Evolutionary conservation across 2,113 vertebrate species (phyloP), one percentile per base, ranked within the genome.

Genomic region (Cebus imitator): DNA sequence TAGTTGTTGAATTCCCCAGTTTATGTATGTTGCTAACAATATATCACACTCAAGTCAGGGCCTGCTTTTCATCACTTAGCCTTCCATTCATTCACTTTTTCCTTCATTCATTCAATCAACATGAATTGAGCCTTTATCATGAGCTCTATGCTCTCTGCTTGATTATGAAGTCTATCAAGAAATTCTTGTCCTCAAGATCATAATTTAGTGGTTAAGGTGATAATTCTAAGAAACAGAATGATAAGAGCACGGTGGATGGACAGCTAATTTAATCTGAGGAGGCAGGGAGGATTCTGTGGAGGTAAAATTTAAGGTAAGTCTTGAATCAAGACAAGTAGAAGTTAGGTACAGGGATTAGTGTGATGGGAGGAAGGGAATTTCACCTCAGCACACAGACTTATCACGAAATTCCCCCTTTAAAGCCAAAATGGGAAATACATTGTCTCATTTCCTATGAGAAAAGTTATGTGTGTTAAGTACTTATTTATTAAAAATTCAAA

Each of bases 371-470:
- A 45, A 87, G 43, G 3, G 58, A 43, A 57, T 81, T 70, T 37
- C 73, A 64, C 78, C 14, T 32, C 66, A 84, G 66, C 76, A 58
- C 9, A 23, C 40, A 70, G 35, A 18, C 30, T 72, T 52, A 55
- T 13, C 45, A 57, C 27, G 57, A 82, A 81, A 14, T 35, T 86
- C 20, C 43, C 11, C n/a, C 66, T 90, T 70, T 70, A 70, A 96
- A 72, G 70, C 23, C 9, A 70, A 86, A 80, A 91, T 55, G 27
- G 23, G 48, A 86, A 92, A 70, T 18, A 50, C 10, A 30, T n/a
- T 52, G 57, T 45, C 94, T 94, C 61, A 92, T 68, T 96, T 92
- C 82, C 45, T 68, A 37, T 48, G 25, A 72, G 75, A 43, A 82
- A 95, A 85, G 50, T 52, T 57, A 81, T 68, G 73, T 58, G 5